Evolutionary conservation across 2,888 invertebrate species (phyloP), one percentile per base, ranked within the genome.

Genomic region (Zaprionus obscuricornis): DNA sequence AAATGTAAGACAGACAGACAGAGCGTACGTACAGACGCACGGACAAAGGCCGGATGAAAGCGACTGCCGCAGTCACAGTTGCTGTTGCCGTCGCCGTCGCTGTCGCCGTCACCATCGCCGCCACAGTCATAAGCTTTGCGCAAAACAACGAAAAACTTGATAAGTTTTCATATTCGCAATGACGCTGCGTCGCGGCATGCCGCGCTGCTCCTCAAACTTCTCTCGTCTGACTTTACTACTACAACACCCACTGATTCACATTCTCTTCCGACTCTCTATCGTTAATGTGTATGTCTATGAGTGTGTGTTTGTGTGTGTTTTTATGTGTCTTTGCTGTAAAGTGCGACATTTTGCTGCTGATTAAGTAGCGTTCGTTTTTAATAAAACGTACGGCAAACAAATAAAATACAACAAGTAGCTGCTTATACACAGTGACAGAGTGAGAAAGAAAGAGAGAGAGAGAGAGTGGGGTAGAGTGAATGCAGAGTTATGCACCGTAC

Each of bases 341-440:
- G 82, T 78, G 82, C 82, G 82, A 77, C 81, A 77, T 79, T 79
- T 79, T 83, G 77, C 77, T 77, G 81, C 79, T 83, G 81, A 81
- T 81, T 81, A 81, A 79, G 81, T 81, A 79, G 79, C 82, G 79
- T 82, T 82, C 82, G 79, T 76, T 82, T 78, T 81, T 79, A 81
- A 82, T 81, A 81, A 79, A 74, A 74, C 54, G 71, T 76, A 73
- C 77, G 67, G 55, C 77, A 74, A 82, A 77, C 83, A 77, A 82
- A 79, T 77, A 83, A 81, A 79, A 69, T 54, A 66, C 71, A 82
- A 79, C 82, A 82, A 74, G 76, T 82, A 76, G 82, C 65, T 62
- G 36, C 26, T 27, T 46, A 56, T 36, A 57, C 45, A 71, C 22
- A 47, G 14, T 47, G n/a, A 14, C 13, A 33, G 5, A 31, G 10